Conservation (phyloP, 1,140 invertebrate genomes). For the Pissodes strobi region DNA sequence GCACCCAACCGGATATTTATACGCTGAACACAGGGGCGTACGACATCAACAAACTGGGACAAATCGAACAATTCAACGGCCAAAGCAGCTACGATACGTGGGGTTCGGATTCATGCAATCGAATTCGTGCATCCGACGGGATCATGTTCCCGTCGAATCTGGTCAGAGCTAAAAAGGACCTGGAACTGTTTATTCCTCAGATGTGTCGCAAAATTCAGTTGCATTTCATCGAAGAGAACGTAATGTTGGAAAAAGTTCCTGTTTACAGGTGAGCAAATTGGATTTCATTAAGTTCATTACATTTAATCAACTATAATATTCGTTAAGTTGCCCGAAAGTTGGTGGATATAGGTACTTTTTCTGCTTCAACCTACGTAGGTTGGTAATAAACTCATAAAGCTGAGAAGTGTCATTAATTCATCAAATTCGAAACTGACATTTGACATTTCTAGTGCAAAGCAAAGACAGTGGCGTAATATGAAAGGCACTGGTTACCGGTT, state of each 20-base stretch:
- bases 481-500: too few species aligned
- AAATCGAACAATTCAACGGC: constrained; percentile 69
- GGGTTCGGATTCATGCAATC: constrained; percentile 74
- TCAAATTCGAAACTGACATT: too few species aligned
- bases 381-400: too few species aligned
- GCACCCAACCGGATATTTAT: constrained; percentile 65
- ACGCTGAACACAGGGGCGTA: constrained; percentile 72
- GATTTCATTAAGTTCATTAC: too few species aligned
- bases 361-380: too few species aligned
- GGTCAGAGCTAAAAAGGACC: constrained; percentile 60
- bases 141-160: constrained; percentile 71
- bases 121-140: constrained; percentile 71
- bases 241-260: constrained; percentile 60
- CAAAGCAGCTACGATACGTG: constrained; percentile 63
- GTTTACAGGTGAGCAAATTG: constrained; percentile 57
- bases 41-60: constrained; percentile 65
- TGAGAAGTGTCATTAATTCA: too few species aligned
- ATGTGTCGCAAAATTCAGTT: constrained; percentile 72
- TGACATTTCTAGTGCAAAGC: too few species aligned
- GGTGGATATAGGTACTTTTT: too few species aligned
- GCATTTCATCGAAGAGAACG: constrained; percentile 66
- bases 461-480: too few species aligned
- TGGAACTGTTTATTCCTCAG: constrained; percentile 73
- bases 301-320: too few species aligned
- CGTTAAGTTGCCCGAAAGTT: too few species aligned